Evolutionary conservation across 2,797 vertebrate species (phyloP), one percentile per base, ranked within the genome.

Genomic region (Microhierax caerulescens): DNA sequence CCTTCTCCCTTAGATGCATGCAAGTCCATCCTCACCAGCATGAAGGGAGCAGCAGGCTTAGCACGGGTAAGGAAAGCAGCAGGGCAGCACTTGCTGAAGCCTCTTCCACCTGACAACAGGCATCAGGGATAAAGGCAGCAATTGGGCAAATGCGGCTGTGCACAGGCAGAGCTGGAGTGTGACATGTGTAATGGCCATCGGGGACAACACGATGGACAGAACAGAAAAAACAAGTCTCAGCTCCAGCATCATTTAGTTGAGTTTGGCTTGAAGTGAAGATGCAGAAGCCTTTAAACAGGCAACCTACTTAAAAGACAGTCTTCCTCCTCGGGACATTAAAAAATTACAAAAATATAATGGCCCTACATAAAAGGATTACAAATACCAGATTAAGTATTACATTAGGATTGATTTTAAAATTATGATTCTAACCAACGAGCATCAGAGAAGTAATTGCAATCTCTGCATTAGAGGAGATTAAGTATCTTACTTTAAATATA

Each of bases 121-220:
- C 60, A 10, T 1, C 0, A 1, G 48, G 28, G 53, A 47, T 23
- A 8, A 20, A 16, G 25, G 61, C 10, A 21, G 23, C 6, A 13
- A 18, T 0, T 4, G 11, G 18, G n/a, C 23, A 61, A 32, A 68
- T 1, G 2, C 0, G 1, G n/a, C 20, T 12, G 17, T 15, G 48
- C 59, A 5, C 1, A 14, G 48, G 39, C 56, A 59, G 50, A 47
- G 53, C 64, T 32, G 10, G 21, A 61, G 15, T 0, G 1, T 2
- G 37, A 43, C 2, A 4, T 3, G 18, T 5, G 24, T 36, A 25
- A 39, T 1, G 28, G 88, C 50, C 90, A 32, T 37, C n/a, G 34
- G 21, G 37, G 14, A 36, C 61, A 57, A 17, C 0, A 0, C 1
- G 22, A 21, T 3, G 9, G 37, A 34, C 30, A 30, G 10, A 36